phyloP scores from a whole-genome alignment of 2,888 invertebrate species.

The Volucella zonaria region DNA sequence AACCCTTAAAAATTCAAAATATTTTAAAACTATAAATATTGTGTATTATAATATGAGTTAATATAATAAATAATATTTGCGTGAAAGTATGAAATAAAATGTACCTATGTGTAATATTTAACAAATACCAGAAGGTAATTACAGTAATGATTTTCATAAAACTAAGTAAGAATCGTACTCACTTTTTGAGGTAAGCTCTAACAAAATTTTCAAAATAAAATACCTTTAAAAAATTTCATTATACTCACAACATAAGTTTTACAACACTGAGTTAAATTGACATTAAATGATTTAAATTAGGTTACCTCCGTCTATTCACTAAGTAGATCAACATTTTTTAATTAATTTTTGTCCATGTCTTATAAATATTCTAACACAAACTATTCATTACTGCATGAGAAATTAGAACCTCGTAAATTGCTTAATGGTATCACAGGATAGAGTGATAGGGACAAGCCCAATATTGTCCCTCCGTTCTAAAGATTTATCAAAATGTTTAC shows the following conservation, averaged over 20 bases:
- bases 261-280: not conserved
- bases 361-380: slow-evolving; percentile 52
- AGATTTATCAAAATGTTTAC: slow-evolving; percentile 48
- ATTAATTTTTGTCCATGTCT: slow-evolving; percentile 51
- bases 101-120: no score
- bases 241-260: not conserved
- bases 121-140: no score
- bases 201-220: no score
- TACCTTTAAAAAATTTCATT: no score
- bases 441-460: not conserved
- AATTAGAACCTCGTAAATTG: slow-evolving; percentile 25
- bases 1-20: no score
- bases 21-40: no score
- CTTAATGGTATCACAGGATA: slow-evolving; percentile 9
- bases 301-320: slow-evolving; percentile 26
- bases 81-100: no score
- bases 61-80: no score
- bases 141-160: no score
- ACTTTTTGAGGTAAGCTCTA: no score
- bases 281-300: slow-evolving; percentile 10
- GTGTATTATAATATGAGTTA: no score
- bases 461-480: not conserved
- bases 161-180: no score
- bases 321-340: slow-evolving; percentile 52
- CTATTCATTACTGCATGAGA: slow-evolving; percentile 9